Conservation (phyloP, 1,140 invertebrate species). For the Lepidurus packardi region DNA sequence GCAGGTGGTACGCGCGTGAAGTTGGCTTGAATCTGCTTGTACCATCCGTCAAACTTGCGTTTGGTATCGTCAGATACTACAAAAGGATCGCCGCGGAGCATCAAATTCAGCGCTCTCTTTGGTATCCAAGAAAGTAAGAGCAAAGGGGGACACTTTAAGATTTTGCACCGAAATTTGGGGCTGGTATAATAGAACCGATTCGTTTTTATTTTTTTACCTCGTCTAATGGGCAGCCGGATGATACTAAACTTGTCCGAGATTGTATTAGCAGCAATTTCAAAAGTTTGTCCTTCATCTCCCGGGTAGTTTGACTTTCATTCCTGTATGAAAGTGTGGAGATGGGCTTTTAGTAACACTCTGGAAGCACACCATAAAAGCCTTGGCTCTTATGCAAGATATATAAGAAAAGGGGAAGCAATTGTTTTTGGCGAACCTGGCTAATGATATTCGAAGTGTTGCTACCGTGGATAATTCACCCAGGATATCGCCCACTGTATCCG, state of each 20-base stretch:
- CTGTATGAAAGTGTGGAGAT: conserved; percentile 23
- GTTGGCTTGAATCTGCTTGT: conserved; percentile 44
- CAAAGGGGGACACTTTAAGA: neutral
- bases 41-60: conserved; percentile 47
- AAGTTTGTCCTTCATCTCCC: conserved; percentile 89
- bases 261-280: conserved; percentile 78
- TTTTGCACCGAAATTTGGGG: neutral
- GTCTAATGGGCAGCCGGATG: conserved; percentile 84
- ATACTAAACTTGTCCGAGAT: conserved; percentile 74
- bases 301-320: conserved; percentile 47
- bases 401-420: conserved; percentile 5
- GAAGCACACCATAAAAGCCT: neutral
- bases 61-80: conserved; percentile 44
- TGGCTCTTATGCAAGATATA: conserved; percentile 29
- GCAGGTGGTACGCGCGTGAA: conserved; percentile 37
- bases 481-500: conserved; percentile 84
- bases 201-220: conserved; percentile 61
- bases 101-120: conserved; percentile 27
- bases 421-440: conserved; percentile 58
- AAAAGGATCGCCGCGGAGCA: conserved; percentile 39
- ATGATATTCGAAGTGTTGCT: conserved; percentile 80
- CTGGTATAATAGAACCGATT: neutral
- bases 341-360: neutral
- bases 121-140: neutral
- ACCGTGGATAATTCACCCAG: conserved; percentile 84